Evolutionary conservation across 1,140 invertebrate species (phyloP).

Genomic region (Sitophilus oryzae): DNA sequence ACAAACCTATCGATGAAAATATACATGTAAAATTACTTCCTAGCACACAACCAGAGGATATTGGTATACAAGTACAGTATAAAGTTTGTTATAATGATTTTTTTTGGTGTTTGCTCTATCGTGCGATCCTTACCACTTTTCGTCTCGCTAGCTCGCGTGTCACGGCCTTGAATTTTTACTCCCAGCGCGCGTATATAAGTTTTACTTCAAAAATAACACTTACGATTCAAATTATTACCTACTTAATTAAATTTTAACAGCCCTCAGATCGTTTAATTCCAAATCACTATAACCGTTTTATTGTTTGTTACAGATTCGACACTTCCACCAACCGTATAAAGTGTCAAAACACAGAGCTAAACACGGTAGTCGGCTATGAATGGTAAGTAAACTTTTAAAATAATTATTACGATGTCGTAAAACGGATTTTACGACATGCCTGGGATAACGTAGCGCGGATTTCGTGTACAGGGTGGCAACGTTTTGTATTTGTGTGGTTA

Average conservation of each 20-base stretch:
- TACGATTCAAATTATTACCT: conserved; percentile 1
- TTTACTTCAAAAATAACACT: background rate
- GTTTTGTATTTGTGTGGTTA: no score
- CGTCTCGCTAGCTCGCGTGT: no score
- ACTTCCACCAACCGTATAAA: no score
- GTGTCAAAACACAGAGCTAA: conserved; percentile 8
- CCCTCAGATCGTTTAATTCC: background rate
- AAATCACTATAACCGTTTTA: conserved; percentile 10
- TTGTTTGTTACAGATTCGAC: conserved; percentile 19
- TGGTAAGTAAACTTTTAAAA: conserved; percentile 20
- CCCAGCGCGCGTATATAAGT: background rate
- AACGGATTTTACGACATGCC: conserved; percentile 18
- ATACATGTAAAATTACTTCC: no score
- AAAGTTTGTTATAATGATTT: no score
- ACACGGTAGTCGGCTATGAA: conserved; percentile 10
- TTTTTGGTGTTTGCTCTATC: no score
- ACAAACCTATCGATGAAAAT: no score
- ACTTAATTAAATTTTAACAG: conserved; percentile 7
- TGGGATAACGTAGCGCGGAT: background rate
- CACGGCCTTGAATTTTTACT: no score
- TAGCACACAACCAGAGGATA: no score
- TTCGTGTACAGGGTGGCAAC: no score
- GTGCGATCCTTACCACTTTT: no score
- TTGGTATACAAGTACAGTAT: no score
- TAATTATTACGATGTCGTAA: conserved; percentile 16